Conservation (phyloP, 2,113 vertebrate genomes). For the Silurus glanis region DNA sequence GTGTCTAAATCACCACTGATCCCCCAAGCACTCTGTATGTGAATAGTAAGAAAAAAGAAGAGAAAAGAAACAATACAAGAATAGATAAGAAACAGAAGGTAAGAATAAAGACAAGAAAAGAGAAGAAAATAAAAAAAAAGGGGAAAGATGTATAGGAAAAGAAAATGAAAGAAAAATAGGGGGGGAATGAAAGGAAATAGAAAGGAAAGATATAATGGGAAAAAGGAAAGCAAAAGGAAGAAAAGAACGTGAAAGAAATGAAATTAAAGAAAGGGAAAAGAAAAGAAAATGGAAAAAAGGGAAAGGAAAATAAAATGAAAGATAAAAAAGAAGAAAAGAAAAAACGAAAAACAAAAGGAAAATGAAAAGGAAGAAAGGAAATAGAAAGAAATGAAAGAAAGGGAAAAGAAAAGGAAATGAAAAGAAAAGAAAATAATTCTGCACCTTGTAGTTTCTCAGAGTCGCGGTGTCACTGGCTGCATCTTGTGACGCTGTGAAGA, state of each 20-base stretch:
- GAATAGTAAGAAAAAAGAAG: not conserved
- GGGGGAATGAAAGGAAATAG: no score
- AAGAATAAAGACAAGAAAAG: not conserved
- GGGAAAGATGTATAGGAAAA: no score
- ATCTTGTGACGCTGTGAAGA: constrained; percentile 87
- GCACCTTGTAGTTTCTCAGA: constrained; percentile 83
- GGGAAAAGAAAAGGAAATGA: not conserved
- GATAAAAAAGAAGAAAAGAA: not conserved
- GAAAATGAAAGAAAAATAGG: no score
- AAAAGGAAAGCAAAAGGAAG: no score
- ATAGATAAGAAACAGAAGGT: not conserved
- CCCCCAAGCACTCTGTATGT: not conserved
- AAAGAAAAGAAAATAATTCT: not conserved
- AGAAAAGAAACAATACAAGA: not conserved
- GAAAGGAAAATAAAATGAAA: no score
- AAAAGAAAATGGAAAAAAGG: no score
- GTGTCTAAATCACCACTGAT: not conserved
- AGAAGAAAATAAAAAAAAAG: no score
- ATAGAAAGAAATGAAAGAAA: no score
- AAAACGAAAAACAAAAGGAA: not conserved
- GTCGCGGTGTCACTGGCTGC: constrained; percentile 85
- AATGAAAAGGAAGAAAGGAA: no score
- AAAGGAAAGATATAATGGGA: no score
- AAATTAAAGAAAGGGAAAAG: no score
- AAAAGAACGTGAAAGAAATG: no score